A percentile compares a stretch with the other conserved stretches of the same genome.
phyloP scores from a whole-genome alignment of 2,113 vertebrate species.

The Oreotragus oreotragus region DNA sequence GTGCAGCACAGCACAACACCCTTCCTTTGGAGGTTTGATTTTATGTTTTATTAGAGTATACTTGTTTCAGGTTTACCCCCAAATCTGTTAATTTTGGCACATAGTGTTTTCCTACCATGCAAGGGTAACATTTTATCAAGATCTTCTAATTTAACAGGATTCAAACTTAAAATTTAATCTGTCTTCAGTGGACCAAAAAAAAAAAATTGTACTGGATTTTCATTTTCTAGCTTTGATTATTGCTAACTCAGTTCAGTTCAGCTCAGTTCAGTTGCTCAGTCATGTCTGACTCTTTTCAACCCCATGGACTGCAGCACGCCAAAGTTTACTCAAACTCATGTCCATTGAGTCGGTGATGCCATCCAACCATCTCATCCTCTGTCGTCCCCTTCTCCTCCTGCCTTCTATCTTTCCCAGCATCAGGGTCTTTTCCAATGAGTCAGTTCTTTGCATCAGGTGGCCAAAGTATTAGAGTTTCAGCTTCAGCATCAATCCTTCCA shows the following conservation, averaged over 20 bases:
- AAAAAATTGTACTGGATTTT: not conserved
- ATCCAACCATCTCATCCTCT: not conserved
- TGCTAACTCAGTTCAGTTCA: not conserved
- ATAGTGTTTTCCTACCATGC: not conserved
- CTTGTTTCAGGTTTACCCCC: not conserved
- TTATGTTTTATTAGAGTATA: not conserved
- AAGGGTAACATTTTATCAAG: not conserved
- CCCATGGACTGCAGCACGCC: rapidly evolving
- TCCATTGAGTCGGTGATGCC: not conserved
- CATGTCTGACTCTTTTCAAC: not conserved
- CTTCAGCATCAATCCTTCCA: not conserved
- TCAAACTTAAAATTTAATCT: not conserved
- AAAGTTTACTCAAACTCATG: not conserved
- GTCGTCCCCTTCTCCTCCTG: not conserved
- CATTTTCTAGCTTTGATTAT: not conserved
- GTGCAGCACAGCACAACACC: not conserved
- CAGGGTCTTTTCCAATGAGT: not conserved
- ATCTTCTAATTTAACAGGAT: not conserved
- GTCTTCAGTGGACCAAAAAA: not conserved
- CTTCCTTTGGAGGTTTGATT: not conserved
- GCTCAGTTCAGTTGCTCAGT: not conserved
- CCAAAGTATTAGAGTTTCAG: not conserved
- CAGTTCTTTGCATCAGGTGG: not conserved
- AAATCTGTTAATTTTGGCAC: not conserved
- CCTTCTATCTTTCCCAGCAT: not conserved